phyloP scores from a whole-genome alignment of 2,113 vertebrate genomes.

The Propithecus coquereli region DNA sequence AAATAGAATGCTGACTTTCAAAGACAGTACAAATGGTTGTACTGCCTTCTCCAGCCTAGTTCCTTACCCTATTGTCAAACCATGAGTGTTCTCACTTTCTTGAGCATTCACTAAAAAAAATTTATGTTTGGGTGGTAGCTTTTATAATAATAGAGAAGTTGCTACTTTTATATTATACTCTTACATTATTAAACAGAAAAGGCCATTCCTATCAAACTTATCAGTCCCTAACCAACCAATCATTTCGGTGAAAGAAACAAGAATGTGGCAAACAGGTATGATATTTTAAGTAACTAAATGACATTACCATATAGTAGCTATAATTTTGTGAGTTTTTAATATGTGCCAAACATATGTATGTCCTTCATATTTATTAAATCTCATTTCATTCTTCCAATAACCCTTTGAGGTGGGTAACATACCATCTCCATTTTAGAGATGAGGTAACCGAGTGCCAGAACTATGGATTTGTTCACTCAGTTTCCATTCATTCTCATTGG shows the following conservation, averaged over 20 bases:
- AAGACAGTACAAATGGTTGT: neutral
- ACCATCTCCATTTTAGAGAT: neutral
- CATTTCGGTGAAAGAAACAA: neutral
- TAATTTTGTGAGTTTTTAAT: neutral
- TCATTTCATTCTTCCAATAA: neutral
- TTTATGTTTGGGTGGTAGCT: neutral
- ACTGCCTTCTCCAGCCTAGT: neutral
- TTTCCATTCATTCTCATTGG: neutral
- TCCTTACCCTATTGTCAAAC: neutral
- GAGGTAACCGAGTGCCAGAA: neutral
- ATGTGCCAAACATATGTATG: neutral
- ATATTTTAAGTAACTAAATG: neutral
- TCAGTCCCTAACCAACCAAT: neutral
- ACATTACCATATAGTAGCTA: neutral
- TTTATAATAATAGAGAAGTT: neutral
- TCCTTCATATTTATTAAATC: neutral
- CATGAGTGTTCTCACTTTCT: neutral
- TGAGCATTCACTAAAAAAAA: neutral
- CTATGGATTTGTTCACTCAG: neutral
- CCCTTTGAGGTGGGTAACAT: neutral
- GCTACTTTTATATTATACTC: neutral
- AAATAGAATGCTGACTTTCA: neutral
- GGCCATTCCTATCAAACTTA: neutral
- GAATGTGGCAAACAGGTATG: neutral
- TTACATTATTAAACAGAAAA: neutral